Percentiles rank a stretch among this genome's conserved stretches.
These are phyloP conservation scores for Ameiurus melas DNA, from an alignment of 2,113 vertebrate species.

Conservation along the genomic window DNA sequence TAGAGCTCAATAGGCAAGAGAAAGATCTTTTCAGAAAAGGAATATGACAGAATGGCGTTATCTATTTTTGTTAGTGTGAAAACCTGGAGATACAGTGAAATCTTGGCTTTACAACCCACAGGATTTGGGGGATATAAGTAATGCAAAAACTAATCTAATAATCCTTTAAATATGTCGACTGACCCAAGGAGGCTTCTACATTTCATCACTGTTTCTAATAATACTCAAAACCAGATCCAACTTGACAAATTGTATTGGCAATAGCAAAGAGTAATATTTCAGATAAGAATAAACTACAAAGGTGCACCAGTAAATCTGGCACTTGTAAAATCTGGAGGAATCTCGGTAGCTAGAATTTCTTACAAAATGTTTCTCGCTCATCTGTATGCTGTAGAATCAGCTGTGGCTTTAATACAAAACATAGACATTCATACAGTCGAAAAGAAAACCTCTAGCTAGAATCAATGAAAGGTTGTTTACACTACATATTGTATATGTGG, in stretches of 20 bases:
- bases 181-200: neutral
- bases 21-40: neutral
- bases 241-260: neutral
- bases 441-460: neutral
- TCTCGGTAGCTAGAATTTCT: neutral
- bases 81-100: neutral
- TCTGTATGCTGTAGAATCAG: neutral
- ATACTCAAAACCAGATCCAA: neutral
- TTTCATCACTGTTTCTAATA: neutral
- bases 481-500: neutral
- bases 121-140: neutral
- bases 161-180: neutral
- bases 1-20: neutral
- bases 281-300: neutral
- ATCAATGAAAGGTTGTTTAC: neutral
- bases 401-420: neutral
- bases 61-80: neutral
- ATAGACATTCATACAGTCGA: neutral
- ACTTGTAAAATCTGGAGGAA: neutral
- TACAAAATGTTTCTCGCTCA: slow-evolving; percentile 4
- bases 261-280: neutral
- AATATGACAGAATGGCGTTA: neutral
- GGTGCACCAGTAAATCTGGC: slow-evolving; percentile 18
- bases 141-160: neutral
- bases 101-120: neutral